These are phyloP conservation scores for Atethmia centrago DNA, from an alignment of 2,888 invertebrate species.

Conservation along the genomic window DNA sequence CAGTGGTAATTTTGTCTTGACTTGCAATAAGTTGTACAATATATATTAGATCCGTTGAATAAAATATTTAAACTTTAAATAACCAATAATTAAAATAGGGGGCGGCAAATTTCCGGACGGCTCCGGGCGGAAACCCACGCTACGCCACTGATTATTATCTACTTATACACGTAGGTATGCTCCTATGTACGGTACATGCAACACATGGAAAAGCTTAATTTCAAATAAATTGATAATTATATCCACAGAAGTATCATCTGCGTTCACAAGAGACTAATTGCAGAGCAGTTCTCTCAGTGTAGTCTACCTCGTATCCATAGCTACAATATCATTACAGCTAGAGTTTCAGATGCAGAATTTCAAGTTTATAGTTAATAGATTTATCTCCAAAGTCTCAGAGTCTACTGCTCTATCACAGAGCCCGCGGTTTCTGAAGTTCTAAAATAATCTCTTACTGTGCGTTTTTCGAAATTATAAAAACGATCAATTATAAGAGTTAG, in stretches of 20 bases:
- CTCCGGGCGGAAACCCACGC: too few relatives aligned
- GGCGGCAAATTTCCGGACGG: too few relatives aligned
- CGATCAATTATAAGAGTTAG: too few relatives aligned
- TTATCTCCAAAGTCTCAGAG: too few relatives aligned
- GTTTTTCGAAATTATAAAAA: too few relatives aligned
- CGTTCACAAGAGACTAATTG: conserved; percentile 2
- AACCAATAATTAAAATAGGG: too few relatives aligned
- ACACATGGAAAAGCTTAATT: neutral
- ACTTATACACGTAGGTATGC: too few relatives aligned
- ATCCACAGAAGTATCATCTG: neutral
- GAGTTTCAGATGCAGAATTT: neutral
- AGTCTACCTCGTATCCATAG: neutral
- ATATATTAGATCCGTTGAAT: too few relatives aligned
- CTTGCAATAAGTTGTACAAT: too few relatives aligned
- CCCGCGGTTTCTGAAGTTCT: neutral
- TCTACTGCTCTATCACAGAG: neutral
- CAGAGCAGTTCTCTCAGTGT: neutral
- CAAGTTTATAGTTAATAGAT: neutral
- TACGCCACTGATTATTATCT: too few relatives aligned
- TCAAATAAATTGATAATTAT: neutral
- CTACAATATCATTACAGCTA: conserved; percentile 2
- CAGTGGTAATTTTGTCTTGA: too few relatives aligned
- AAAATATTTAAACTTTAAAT: too few relatives aligned
- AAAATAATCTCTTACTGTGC: neutral
- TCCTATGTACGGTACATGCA: neutral